phyloP scores from a whole-genome alignment of 2,113 vertebrate species.

The Channa argus region DNA sequence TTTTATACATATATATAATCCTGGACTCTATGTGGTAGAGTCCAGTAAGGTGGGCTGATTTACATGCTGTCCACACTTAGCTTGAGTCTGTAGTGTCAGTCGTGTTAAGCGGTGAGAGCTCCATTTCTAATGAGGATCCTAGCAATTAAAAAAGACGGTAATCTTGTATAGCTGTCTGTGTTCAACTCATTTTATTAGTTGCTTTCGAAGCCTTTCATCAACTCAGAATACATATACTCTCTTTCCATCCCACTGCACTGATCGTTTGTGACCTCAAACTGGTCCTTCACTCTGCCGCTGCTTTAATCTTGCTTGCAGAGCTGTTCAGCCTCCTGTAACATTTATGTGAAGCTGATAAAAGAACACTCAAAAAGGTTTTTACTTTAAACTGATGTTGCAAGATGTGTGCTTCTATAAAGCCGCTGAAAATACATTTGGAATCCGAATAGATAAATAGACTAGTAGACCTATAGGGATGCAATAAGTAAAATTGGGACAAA shows the following conservation, averaged over 20 bases:
- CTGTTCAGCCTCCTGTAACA: background rate
- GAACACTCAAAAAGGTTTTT: background rate
- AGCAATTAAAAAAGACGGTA: too few relatives aligned
- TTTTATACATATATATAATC: background rate
- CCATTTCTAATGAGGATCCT: too few relatives aligned
- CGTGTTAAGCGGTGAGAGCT: background rate
- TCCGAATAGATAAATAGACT: too few relatives aligned
- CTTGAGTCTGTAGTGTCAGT: background rate
- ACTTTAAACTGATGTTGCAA: too few relatives aligned
- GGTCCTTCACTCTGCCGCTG: slow-evolving; percentile 1
- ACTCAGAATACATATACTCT: background rate
- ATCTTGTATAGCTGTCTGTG: too few relatives aligned
- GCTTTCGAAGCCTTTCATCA: too few relatives aligned
- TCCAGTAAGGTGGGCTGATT: background rate
- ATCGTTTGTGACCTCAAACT: background rate
- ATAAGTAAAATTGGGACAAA: too few relatives aligned
- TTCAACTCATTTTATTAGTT: too few relatives aligned
- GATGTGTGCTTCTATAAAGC: too few relatives aligned
- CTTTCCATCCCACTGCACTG: background rate
- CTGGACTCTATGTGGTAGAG: background rate
- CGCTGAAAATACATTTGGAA: too few relatives aligned
- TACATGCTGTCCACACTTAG: background rate
- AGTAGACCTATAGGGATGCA: too few relatives aligned
- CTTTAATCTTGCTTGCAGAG: background rate
- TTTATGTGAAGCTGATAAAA: background rate